A percentile compares a stretch with the other conserved stretches of the same genome.
These are phyloP conservation scores for Gallinago paraguaiae DNA, from an alignment of 2,113 vertebrate genomes.

Conservation along the genomic window DNA sequence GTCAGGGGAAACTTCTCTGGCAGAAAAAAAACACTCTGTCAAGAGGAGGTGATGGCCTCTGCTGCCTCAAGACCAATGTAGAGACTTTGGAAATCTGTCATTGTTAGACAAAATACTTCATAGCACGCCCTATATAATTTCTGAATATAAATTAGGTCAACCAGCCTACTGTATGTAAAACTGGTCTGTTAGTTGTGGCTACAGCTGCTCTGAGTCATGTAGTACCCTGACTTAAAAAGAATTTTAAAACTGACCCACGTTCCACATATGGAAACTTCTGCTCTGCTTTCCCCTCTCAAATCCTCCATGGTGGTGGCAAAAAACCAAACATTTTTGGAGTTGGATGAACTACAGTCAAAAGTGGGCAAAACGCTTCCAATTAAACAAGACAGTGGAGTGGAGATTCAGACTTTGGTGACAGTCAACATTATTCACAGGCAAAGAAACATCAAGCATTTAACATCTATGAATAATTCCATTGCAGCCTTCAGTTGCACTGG, in stretches of 20 bases:
- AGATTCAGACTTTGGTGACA: not conserved
- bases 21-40: not conserved
- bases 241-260: not conserved
- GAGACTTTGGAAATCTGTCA: not conserved
- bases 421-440: not conserved
- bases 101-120: not conserved
- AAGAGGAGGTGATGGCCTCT: not conserved
- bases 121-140: not conserved
- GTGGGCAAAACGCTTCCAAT: not conserved
- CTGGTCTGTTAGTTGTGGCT: not conserved
- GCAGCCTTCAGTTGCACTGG: not conserved
- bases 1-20: not conserved
- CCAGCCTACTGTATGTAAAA: not conserved
- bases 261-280: not conserved
- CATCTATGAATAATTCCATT: not conserved
- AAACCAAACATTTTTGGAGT: not conserved
- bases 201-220: not conserved
- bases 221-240: not conserved
- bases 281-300: not conserved
- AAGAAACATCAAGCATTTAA: not conserved
- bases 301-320: fast-evolving
- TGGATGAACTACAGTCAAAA: not conserved
- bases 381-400: not conserved
- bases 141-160: not conserved
- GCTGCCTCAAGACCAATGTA: not conserved